Conservation (phyloP, 2,888 invertebrate genomes). For the Cheilosia impressa region DNA sequence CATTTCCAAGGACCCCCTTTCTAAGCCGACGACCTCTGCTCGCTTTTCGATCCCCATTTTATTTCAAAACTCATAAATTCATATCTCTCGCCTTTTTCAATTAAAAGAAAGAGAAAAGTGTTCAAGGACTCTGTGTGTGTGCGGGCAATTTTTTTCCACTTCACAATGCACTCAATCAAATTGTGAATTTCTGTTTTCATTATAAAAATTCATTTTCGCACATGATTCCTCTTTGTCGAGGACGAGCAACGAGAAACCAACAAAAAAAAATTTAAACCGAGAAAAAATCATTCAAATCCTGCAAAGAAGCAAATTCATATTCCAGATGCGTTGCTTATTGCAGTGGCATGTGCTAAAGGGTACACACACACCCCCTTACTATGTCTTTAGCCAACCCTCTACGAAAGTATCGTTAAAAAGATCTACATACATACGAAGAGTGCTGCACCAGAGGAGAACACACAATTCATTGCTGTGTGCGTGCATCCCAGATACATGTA, state of each 20-base stretch:
- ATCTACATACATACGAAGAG: constrained; percentile 9
- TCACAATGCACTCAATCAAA: constrained; percentile 52
- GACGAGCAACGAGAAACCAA: not conserved
- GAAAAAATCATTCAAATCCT: constrained; percentile 29
- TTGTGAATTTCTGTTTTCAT: constrained; percentile 50
- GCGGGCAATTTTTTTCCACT: not conserved
- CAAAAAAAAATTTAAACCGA: not conserved
- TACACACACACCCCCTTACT: constrained; percentile 3
- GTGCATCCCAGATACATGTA: constrained; percentile 64
- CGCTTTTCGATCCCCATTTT: not conserved
- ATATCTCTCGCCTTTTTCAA: constrained; percentile 36
- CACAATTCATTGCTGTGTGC: constrained; percentile 63
- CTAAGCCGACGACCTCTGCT: not conserved
- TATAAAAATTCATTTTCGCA: constrained; percentile 62
- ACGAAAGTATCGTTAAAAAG: constrained; percentile 35
- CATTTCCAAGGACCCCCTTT: not conserved
- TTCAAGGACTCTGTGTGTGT: constrained; percentile 20
- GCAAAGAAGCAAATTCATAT: constrained; percentile 56
- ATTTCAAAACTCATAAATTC: constrained; percentile 36
- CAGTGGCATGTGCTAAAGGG: constrained; percentile 49
- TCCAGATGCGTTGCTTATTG: constrained; percentile 58
- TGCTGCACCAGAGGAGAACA: constrained; percentile 24
- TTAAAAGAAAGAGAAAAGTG: constrained; percentile 27
- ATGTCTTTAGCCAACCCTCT: constrained; percentile 16
- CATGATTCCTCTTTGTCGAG: constrained; percentile 34